Conservation (phyloP, 2,797 vertebrate species). For the Manis crassicaudata region DNA sequence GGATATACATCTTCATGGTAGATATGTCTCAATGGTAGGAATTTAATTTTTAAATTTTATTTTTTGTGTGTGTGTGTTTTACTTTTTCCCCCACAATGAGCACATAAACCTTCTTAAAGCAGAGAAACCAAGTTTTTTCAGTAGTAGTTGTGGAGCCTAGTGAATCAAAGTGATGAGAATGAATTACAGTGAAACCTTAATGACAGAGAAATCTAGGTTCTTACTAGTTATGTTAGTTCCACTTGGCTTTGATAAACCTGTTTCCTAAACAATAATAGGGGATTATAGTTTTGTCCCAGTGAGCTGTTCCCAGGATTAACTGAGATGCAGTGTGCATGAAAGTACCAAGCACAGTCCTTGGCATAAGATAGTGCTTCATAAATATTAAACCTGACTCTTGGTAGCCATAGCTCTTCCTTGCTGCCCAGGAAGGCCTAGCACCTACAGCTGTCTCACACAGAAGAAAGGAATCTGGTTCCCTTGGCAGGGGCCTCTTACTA, state of each 20-base stretch:
- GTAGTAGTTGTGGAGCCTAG: conserved; percentile 45
- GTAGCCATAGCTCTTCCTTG: neutral
- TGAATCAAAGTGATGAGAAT: conserved; percentile 23
- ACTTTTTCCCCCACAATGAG: neutral
- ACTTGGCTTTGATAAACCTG: conserved; percentile 7
- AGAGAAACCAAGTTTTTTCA: neutral
- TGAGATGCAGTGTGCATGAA: conserved; percentile 11
- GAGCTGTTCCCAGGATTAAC: conserved; percentile 32
- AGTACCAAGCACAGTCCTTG: neutral
- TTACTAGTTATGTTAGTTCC: conserved; percentile 31
- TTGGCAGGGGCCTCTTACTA: neutral
- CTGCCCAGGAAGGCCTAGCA: neutral
- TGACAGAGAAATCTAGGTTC: conserved; percentile 50
- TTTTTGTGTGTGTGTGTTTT: neutral
- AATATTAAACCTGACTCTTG: neutral
- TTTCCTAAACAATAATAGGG: conserved; percentile 55
- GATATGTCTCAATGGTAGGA: neutral
- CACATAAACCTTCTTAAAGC: conserved; percentile 20
- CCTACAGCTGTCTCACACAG: neutral
- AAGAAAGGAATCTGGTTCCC: neutral
- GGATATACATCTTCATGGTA: neutral
- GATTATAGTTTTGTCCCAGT: conserved; percentile 30
- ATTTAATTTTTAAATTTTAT: conserved; percentile 28
- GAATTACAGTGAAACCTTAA: conserved; percentile 40
- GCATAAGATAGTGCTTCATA: neutral